Percentiles rank a stretch among this genome's conserved stretches.
Conservation (phyloP, 2,888 invertebrate species). For the Odontocerum albicorne region DNA sequence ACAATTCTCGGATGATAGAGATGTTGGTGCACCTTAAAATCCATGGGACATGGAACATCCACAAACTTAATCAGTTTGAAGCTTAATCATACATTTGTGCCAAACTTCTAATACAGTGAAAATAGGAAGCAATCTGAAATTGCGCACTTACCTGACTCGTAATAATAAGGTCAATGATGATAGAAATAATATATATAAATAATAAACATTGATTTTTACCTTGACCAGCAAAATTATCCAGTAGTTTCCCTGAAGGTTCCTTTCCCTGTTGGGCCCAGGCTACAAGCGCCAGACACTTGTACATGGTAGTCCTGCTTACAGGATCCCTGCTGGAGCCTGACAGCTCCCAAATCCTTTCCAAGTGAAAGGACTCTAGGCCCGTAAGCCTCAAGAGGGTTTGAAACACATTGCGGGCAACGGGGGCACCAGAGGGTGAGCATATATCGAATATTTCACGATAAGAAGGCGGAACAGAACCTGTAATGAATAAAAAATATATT, state of each 20-base stretch:
- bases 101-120: too few species aligned
- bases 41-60: too few species aligned
- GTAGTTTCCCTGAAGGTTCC: constrained; percentile 54
- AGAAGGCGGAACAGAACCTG: constrained; percentile 56
- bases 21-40: too few species aligned
- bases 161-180: too few species aligned
- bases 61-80: too few species aligned
- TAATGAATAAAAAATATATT: too few species aligned
- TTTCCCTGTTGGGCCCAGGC: constrained; percentile 62
- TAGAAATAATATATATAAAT: background rate
- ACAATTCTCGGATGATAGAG: too few species aligned
- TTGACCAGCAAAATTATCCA: constrained; percentile 52
- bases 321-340: constrained; percentile 53
- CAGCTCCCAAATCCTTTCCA: constrained; percentile 58
- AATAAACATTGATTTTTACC: constrained; percentile 39
- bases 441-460: constrained; percentile 59
- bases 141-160: too few species aligned
- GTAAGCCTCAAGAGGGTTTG: constrained; percentile 55
- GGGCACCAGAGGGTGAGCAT: constrained; percentile 55
- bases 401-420: constrained; percentile 57
- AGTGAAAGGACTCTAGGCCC: constrained; percentile 50
- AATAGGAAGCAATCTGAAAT: too few species aligned
- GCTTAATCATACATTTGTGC: too few species aligned
- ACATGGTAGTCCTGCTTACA: constrained; percentile 55
- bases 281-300: constrained; percentile 58